Evolutionary conservation across 2,888 invertebrate genomes (phyloP).

Genomic region (Neoaliturus tenellus): DNA sequence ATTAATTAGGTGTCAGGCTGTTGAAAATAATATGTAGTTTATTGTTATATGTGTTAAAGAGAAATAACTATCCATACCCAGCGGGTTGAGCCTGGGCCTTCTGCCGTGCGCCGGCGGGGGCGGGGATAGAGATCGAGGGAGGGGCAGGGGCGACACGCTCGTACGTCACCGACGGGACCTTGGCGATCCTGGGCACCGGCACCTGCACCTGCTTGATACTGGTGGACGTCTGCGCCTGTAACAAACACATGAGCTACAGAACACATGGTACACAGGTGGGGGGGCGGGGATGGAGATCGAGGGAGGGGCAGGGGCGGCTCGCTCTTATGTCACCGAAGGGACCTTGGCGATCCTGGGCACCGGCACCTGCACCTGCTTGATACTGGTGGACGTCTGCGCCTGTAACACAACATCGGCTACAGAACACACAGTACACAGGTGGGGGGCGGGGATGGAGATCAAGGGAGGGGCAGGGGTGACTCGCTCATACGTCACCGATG

Average conservation of each 20-base stretch:
- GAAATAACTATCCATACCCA: no score
- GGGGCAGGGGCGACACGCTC: not conserved
- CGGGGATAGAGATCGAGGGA: not conserved
- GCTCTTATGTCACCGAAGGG: not conserved
- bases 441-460: not conserved
- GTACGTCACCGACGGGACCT: constrained; percentile 3
- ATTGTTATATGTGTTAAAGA: no score
- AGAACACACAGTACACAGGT: no score
- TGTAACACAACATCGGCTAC: no score
- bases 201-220: constrained; percentile 55
- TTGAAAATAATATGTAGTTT: no score
- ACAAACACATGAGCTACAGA: no score
- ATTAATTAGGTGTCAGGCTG: no score
- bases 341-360: constrained; percentile 1
- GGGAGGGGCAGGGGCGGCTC: not conserved
- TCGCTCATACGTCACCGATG: not conserved
- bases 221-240: constrained; percentile 54
- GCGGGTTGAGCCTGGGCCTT: not conserved
- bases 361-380: constrained; percentile 54
- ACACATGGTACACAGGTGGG: not conserved
- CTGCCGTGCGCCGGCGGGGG: constrained; percentile 7
- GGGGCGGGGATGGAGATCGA: not conserved
- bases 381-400: constrained; percentile 55
- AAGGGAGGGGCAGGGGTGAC: not conserved
- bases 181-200: not conserved